These are phyloP conservation scores for Halcyon senegalensis DNA, from an alignment of 2,113 vertebrate genomes.

Conservation along the genomic window DNA sequence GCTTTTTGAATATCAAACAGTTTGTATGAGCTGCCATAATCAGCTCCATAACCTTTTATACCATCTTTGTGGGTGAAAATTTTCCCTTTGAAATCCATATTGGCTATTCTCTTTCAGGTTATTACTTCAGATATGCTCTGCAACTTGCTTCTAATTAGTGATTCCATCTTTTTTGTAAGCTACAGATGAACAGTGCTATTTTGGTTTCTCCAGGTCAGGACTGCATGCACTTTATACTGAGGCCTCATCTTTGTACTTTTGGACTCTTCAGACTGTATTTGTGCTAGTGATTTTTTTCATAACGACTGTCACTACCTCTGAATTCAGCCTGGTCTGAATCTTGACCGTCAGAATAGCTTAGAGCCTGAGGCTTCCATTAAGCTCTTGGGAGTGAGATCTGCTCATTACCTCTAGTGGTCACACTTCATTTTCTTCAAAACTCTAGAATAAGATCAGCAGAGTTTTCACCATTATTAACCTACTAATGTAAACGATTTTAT, in stretches of 20 bases:
- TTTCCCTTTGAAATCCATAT: constrained; percentile 18
- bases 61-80: not conserved
- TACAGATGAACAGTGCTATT: not conserved
- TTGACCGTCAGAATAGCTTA: not conserved
- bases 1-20: constrained; percentile 37
- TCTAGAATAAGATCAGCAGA: not conserved
- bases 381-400: not conserved
- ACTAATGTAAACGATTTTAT: not conserved
- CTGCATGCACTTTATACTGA: not conserved
- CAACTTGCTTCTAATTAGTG: constrained; percentile 16
- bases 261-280: not conserved
- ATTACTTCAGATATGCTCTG: not conserved
- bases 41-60: constrained; percentile 20
- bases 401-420: not conserved
- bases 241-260: not conserved
- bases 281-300: not conserved
- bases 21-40: constrained; percentile 25
- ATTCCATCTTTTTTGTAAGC: not conserved
- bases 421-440: not conserved
- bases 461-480: not conserved
- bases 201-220: not conserved
- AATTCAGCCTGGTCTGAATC: not conserved
- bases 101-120: constrained; percentile 44
- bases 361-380: not conserved
- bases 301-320: not conserved